Evolutionary conservation across 1,140 invertebrate genomes (phyloP).

Genomic region (Luehdorfia chinensis): DNA sequence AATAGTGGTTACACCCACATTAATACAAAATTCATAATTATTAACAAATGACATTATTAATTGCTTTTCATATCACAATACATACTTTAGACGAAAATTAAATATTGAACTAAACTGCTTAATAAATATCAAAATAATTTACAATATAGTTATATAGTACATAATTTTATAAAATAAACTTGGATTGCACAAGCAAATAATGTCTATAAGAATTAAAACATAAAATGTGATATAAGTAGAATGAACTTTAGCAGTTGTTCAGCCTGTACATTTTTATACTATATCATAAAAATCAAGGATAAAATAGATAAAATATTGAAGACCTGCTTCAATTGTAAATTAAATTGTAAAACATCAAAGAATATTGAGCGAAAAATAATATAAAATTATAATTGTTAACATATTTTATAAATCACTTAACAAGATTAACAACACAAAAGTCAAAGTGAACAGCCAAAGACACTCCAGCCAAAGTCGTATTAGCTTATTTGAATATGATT

Average conservation of each 20-base stretch:
- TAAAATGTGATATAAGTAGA: background rate
- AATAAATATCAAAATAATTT: background rate
- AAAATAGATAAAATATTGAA: conserved; percentile 7
- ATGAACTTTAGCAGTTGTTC: background rate
- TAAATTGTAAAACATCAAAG: too few species aligned
- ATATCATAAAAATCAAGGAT: background rate
- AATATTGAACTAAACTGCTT: background rate
- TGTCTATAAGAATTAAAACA: background rate
- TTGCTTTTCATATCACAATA: too few species aligned
- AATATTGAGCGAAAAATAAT: background rate
- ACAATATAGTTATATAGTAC: background rate
- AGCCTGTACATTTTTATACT: background rate
- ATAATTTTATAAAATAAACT: background rate
- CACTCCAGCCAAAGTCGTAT: conserved; percentile 5
- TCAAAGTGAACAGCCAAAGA: conserved; percentile 15
- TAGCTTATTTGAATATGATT: background rate
- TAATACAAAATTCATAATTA: background rate
- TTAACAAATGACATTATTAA: background rate
- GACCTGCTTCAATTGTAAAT: conserved; percentile 18
- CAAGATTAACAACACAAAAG: too few species aligned
- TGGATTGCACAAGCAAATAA: background rate
- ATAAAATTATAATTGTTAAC: background rate
- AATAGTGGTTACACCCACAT: background rate
- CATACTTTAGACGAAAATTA: too few species aligned
- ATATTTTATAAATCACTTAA: too few species aligned